Evolutionary conservation across 2,888 invertebrate genomes (phyloP), one percentile per base, ranked within the genome.

Genomic region (Caenorhabditis macrosperma): DNA sequence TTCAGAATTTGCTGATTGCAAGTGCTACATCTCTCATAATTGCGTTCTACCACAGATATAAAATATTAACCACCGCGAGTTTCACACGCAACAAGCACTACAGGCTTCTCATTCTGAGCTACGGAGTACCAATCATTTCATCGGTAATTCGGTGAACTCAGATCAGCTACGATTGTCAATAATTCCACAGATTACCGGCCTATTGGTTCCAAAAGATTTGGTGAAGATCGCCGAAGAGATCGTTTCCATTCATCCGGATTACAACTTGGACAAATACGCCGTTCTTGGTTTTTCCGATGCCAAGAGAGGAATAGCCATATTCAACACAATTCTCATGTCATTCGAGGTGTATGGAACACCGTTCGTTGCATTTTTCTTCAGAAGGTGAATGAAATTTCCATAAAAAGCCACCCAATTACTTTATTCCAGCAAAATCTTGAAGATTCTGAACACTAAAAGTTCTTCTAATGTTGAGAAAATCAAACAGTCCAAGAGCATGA

Each of bases 401-500:
- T n/a, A n/a, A n/a, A n/a, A n/a, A n/a, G n/a, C n/a, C n/a, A n/a
- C n/a, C n/a, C n/a, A n/a, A n/a, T n/a, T n/a, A n/a, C n/a, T n/a
- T n/a, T n/a, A 1, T 20, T 66, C 35, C 71, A 71, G 71, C 6
- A 71, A 71, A 54, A 71, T 71, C 26, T 35, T 71, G 48, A 61
- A 68, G 50, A 76, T 76, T 46, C 55, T 76, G 3, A 68, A 63
- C 48, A 41, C 68, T 1, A 33, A 61, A 0, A 60, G 33, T 44
- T 67, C 75, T 3, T 60, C 24, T 26, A 59, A 68, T 3, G n/a
- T 46, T 1, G 76, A 55, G 6, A 76, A 68, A n/a, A 76, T 68
- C 7, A 50, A 20, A 20, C 76, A 76, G 48, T 44, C 68, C 7
- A 76, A 68, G 41, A 76, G 76, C 38, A 68, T 76, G 55, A 55